A percentile compares a stretch with the other conserved stretches of the same genome.
phyloP scores from a whole-genome alignment of 23 tunicate genomes.

The Botrylloides violaceus region DNA sequence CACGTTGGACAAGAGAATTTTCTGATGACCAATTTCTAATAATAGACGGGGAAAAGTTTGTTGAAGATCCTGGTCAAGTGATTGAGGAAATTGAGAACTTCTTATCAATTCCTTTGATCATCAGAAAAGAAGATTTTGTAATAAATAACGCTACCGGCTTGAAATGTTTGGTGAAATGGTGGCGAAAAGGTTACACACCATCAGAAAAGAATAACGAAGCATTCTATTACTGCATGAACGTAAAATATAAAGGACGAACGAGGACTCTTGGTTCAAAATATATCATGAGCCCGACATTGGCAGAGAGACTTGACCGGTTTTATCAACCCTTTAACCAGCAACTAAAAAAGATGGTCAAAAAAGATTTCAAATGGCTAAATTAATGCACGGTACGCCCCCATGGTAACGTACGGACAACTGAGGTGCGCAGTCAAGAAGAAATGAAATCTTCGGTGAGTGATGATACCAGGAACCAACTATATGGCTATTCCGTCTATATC shows the following conservation, averaged over 20 bases:
- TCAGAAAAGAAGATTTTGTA: not conserved
- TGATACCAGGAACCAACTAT: too few relatives aligned
- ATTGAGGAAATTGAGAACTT: conserved; percentile 2
- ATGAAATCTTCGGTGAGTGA: too few relatives aligned
- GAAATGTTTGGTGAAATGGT: conserved; percentile 11
- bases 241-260: conserved; percentile 4
- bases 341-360: not conserved
- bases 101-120: not conserved
- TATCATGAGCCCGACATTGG: not conserved
- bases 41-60: conserved; percentile 14
- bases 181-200: not conserved
- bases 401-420: too few relatives aligned
- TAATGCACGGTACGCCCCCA: too few relatives aligned
- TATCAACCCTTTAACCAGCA: not conserved
- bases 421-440: too few relatives aligned
- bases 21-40: not conserved
- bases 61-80: conserved; percentile 9
- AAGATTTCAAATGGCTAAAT: conserved; percentile 1
- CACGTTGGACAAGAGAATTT: conserved; percentile 3
- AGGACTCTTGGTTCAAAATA: not conserved
- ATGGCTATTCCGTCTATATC: too few relatives aligned
- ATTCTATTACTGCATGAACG: not conserved
- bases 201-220: not conserved
- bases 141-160: not conserved
- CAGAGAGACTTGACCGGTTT: not conserved